A percentile compares a stretch with the other conserved stretches of the same genome.
phyloP scores from a whole-genome alignment of 2,113 vertebrate species.

The Rallus limicola region DNA sequence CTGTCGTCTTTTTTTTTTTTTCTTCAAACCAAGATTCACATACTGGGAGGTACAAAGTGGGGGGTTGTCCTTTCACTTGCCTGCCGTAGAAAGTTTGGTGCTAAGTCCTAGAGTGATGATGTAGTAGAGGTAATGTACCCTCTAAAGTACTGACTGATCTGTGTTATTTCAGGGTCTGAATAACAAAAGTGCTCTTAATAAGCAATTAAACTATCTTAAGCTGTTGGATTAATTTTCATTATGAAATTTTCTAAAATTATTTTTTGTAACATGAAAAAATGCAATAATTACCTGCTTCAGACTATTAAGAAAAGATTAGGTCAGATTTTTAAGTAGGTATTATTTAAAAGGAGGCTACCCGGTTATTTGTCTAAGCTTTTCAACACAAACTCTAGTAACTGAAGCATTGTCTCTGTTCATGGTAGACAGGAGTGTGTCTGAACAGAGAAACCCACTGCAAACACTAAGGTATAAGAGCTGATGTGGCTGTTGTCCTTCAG shows the following conservation, averaged over 20 bases:
- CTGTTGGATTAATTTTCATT: background rate
- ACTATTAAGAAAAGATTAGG: background rate
- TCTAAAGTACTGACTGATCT: background rate
- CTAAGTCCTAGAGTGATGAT: background rate
- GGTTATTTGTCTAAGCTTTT: background rate
- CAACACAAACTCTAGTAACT: background rate
- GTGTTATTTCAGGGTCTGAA: background rate
- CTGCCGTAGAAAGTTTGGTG: background rate
- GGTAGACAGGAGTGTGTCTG: no score
- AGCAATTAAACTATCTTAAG: background rate
- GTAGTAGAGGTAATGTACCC: background rate
- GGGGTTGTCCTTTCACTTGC: background rate
- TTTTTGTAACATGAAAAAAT: conserved; percentile 2
- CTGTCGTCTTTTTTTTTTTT: background rate
- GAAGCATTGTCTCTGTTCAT: background rate
- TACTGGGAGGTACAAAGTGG: background rate
- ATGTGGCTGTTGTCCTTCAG: background rate
- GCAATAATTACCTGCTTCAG: background rate
- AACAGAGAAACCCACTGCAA: background rate
- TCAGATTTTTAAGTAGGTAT: background rate
- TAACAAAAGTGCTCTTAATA: background rate
- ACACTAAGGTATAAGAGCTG: background rate
- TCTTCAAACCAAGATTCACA: background rate
- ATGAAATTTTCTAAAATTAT: background rate
- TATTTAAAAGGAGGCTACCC: background rate